Evolutionary conservation across 1,140 invertebrate species (phyloP).

Genomic region (Holcopasites calliopsidis): DNA sequence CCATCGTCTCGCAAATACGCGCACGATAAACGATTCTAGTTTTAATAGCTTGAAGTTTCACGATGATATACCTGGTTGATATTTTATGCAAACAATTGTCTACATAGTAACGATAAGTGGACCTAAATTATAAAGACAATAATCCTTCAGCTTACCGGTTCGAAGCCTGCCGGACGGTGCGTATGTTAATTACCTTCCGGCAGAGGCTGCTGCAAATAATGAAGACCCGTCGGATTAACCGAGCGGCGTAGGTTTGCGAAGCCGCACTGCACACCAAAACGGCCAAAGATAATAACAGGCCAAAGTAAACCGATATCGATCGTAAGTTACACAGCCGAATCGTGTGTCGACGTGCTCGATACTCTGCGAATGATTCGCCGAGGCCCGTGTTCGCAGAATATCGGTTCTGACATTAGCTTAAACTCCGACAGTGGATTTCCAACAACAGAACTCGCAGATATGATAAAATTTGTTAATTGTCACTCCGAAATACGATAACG

Average conservation of each 20-base stretch:
- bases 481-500: too few relatives aligned
- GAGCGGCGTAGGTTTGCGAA: background rate
- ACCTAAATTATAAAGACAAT: background rate
- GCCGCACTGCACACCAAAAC: background rate
- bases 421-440: too few relatives aligned
- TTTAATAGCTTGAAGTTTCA: too few relatives aligned
- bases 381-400: background rate
- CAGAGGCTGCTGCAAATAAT: background rate
- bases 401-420: background rate
- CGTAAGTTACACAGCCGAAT: background rate
- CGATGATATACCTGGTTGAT: background rate
- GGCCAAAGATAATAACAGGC: conserved; percentile 24
- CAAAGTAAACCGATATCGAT: conserved; percentile 27
- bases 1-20: too few relatives aligned
- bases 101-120: background rate
- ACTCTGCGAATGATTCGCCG: background rate
- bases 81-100: background rate
- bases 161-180: conserved; percentile 19
- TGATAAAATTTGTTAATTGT: too few relatives aligned
- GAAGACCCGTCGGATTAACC: background rate
- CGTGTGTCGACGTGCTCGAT: background rate
- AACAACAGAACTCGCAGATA: background rate
- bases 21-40: too few relatives aligned
- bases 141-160: background rate
- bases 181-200: conserved; percentile 6